phyloP scores from a whole-genome alignment of 2,797 vertebrate genomes.

The Tauraco hartlaubi region DNA sequence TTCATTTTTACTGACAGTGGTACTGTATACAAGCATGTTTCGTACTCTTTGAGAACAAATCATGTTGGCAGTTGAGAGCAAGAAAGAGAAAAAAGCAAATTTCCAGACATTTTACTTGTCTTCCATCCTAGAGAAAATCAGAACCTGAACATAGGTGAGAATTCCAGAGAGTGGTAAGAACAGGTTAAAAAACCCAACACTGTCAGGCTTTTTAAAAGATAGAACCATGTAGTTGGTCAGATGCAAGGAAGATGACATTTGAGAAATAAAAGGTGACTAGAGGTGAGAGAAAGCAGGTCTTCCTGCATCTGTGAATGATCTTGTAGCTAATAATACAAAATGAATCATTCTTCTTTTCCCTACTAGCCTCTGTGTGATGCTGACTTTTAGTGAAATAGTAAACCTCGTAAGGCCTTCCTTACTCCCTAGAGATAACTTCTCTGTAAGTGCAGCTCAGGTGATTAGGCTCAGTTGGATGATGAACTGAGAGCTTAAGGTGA shows the following conservation, averaged over 20 bases:
- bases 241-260: neutral
- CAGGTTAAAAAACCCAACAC: neutral
- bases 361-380: neutral
- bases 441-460: neutral
- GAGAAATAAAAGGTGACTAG: neutral
- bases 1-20: neutral
- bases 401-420: neutral
- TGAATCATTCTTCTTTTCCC: neutral
- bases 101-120: neutral
- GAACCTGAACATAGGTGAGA: neutral
- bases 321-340: neutral
- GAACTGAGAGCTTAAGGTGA: accelerated
- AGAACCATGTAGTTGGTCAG: neutral
- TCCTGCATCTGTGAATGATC: neutral
- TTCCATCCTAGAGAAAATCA: neutral
- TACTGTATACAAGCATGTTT: neutral
- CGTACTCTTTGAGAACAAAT: neutral
- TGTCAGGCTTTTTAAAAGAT: neutral
- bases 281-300: neutral
- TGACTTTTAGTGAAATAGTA: neutral
- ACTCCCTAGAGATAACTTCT: neutral
- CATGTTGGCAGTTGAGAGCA: neutral
- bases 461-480: neutral
- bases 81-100: neutral
- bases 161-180: neutral